Evolutionary conservation across 2,797 vertebrate genomes (phyloP).

Genomic region (Dendrocincla fuliginosa): DNA sequence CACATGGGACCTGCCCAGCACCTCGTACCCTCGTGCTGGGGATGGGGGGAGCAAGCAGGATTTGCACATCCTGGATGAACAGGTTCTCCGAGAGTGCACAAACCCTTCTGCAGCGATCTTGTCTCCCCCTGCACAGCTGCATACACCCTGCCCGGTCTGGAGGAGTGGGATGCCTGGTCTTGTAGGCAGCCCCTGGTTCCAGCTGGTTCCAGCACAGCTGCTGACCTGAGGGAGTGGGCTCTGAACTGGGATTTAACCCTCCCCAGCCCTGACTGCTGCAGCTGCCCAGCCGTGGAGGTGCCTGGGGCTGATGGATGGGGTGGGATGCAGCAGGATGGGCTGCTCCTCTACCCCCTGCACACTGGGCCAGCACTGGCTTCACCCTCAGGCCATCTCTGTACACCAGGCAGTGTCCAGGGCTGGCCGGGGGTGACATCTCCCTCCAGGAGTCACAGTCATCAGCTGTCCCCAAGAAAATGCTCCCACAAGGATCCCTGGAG

Average conservation of each 20-base stretch:
- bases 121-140: not conserved
- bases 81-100: not conserved
- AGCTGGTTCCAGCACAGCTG: not conserved
- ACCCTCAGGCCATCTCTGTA: not conserved
- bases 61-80: not conserved
- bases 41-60: not conserved
- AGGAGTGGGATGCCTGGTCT: not conserved
- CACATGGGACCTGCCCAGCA: not conserved
- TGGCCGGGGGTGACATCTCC: accelerated
- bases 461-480: not conserved
- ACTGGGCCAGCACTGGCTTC: not conserved
- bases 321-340: not conserved
- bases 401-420: accelerated
- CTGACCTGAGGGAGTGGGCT: not conserved
- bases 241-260: not conserved
- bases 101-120: not conserved
- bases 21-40: not conserved
- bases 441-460: not conserved
- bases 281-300: not conserved
- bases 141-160: not conserved
- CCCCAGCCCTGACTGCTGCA: not conserved
- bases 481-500: not conserved
- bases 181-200: not conserved
- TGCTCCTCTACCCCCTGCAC: not conserved
- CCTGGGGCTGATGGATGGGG: no score